Evolutionary conservation across 1,140 invertebrate species (phyloP).

Genomic region (Bombus superbus): DNA sequence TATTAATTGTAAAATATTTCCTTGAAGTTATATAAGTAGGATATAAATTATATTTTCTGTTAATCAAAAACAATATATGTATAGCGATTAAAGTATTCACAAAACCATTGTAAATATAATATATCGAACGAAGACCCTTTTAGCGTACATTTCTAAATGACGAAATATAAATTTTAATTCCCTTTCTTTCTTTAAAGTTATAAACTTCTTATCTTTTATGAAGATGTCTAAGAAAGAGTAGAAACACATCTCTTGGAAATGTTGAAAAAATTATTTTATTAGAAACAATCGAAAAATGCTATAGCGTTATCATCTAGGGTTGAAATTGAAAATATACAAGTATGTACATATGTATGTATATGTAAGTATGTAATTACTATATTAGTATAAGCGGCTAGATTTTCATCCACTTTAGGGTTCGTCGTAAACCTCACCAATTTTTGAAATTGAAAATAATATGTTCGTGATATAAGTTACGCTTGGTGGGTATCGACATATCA

Average conservation of each 20-base stretch:
- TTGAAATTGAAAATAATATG: too few relatives aligned
- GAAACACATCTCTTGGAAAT: neutral
- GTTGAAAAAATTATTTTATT: too few relatives aligned
- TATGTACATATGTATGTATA: too few relatives aligned
- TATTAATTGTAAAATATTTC: neutral
- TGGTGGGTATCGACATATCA: neutral
- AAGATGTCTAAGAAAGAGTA: neutral
- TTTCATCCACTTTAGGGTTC: neutral
- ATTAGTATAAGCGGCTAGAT: neutral
- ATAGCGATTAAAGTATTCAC: neutral
- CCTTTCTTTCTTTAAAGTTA: neutral
- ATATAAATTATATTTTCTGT: neutral
- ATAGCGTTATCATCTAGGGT: neutral
- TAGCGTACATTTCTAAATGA: neutral
- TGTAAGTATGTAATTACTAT: neutral
- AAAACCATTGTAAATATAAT: neutral
- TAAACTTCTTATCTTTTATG: neutral
- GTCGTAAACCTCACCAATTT: too few relatives aligned
- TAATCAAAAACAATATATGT: neutral
- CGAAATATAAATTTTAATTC: too few relatives aligned
- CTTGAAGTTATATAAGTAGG: neutral
- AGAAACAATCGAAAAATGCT: neutral
- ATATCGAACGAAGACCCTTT: neutral
- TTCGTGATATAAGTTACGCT: too few relatives aligned
- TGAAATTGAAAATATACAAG: neutral